Base-by-base conservation (phyloP, 2,797 vertebrate species). In the Tangara arthus region DNA sequence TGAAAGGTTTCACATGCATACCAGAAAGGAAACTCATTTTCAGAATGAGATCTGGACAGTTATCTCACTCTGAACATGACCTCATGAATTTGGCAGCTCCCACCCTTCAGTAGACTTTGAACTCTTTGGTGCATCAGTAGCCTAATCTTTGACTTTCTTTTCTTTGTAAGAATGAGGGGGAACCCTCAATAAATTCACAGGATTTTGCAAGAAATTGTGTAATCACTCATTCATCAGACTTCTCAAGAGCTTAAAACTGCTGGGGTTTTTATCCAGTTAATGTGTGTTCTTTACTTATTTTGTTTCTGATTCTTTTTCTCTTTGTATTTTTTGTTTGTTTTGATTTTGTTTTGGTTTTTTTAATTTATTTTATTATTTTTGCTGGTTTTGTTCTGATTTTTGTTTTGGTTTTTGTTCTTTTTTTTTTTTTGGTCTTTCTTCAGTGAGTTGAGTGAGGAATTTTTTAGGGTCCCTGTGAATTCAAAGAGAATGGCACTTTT, bases 61-160 rank as follows among this genome's bases (percentile, higher is more conserved):
- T 97, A 96, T 96, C 94, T 97, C 57, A 69, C 86, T 94, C 46
- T 77, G 88, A 96, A 89, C 57, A 95, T 95, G 97, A 96, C 86
- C 83, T 97, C 96, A 95, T 91, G 78, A 90, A 96, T 95, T 85
- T 96, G 96, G 93, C 95, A 96, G 93, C 93, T 97, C 93, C 85
- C 81, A 90, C 55, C 82, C 78, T 93, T 86, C 93, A 79, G 61
- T 72, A 78, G 83, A 89, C 83, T 84, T 96, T 95, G 90, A 97
- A 95, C 57, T 83, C 75, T 88, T 94, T 76, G 78, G 92, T 88
- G 89, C 70, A 97, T 90, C 91, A 82, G 79, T 47, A 49, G 88
- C 73, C 94, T 95, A 96, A 95, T 94, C 94, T 94, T 85, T 72
- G 68, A 85, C 70, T 96, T 89, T 82, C 61, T 86, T 87, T 96